Base-by-base conservation (phyloP, 2,113 vertebrate species). In the Hippocampus zosterae region DNA sequence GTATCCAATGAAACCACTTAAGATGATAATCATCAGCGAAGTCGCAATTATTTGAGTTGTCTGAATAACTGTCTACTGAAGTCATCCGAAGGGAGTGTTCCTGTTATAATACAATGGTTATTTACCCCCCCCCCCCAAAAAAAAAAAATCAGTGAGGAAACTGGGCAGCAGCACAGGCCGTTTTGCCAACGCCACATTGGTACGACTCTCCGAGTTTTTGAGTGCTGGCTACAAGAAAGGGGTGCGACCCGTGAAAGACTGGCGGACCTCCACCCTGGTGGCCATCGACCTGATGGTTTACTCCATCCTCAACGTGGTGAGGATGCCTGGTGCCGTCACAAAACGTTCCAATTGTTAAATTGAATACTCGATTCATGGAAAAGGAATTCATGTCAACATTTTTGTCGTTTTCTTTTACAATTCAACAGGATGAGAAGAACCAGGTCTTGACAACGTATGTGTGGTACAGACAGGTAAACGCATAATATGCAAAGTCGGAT, bases 391-490 rank as follows among this genome's bases (percentile, higher is more conserved):
- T n/a, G 21, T 41, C 9, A 63, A 42, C 4, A 63, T 23, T 6
- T n/a, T n/a, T 27, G 5, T n/a, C 68, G 3, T 57, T 18, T 19
- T 64, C 10, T 25, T 9, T 64, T 2, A 2, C 5, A 8, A 44
- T 65, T 65, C 18, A 18, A 21, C 87, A 98, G 97, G 96, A 98
- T 71, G 96, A 99, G 85, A 99, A 99, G 90, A 98, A 99, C 80
- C 97, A 99, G 80, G 95, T 99, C 25, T 84, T 98, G 81, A 99
- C 96, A 61, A 98, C 96, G 0, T 99, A 99, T 21, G 93, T 98
- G 73, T 99, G 97, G 97, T 99, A 98, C 88, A 92, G 95, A 77
- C 97, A 99, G 94, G 96, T 98, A 80, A 57, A 16, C 23, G 7
- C 12, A 27, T 25, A 27, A 57, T 15, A 23, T 27, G 25, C 55